phyloP scores from a whole-genome alignment of 2,888 invertebrate species.

The Cephus spinipes region DNA sequence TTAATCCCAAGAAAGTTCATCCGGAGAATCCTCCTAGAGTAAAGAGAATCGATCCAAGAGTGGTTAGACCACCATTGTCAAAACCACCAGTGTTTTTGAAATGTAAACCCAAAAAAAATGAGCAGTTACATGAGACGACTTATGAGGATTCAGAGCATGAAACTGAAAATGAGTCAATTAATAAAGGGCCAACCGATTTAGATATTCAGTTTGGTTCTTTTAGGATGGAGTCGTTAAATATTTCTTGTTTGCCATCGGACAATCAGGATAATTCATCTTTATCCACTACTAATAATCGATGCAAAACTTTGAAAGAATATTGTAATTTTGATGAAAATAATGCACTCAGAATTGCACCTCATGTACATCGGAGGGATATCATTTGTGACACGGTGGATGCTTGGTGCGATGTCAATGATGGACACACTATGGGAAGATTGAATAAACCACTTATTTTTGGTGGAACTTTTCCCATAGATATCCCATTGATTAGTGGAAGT shows the following conservation, averaged over 20 bases:
- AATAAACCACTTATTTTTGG: constrained; percentile 81
- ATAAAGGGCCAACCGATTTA: constrained; percentile 47
- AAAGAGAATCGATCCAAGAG: constrained; percentile 39
- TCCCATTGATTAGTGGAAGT: constrained; percentile 68
- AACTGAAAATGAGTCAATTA: constrained; percentile 6
- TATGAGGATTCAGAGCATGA: constrained; percentile 1
- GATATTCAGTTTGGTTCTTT: constrained; percentile 58
- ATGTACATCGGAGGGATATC: constrained; percentile 68
- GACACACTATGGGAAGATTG: constrained; percentile 26
- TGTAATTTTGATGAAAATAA: constrained; percentile 62
- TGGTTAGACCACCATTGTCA: constrained; percentile 44
- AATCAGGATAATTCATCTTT: constrained; percentile 18
- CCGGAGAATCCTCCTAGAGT: constrained; percentile 20
- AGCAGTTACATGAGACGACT: constrained; percentile 14
- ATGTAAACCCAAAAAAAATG: constrained; percentile 45
- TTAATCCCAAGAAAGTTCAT: constrained; percentile 26
- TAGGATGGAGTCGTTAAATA: constrained; percentile 42
- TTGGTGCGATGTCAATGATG: constrained; percentile 65
- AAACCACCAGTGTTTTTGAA: constrained; percentile 54
- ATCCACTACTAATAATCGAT: constrained; percentile 4
- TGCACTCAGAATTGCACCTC: constrained; percentile 60
- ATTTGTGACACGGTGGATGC: constrained; percentile 75
- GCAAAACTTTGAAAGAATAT: constrained; percentile 55
- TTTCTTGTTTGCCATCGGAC: constrained; percentile 36
- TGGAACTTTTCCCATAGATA: constrained; percentile 89